Evolutionary conservation across 2,888 invertebrate genomes (phyloP), one percentile per base, ranked within the genome.

Genomic region (Drosophila mercatorum): DNA sequence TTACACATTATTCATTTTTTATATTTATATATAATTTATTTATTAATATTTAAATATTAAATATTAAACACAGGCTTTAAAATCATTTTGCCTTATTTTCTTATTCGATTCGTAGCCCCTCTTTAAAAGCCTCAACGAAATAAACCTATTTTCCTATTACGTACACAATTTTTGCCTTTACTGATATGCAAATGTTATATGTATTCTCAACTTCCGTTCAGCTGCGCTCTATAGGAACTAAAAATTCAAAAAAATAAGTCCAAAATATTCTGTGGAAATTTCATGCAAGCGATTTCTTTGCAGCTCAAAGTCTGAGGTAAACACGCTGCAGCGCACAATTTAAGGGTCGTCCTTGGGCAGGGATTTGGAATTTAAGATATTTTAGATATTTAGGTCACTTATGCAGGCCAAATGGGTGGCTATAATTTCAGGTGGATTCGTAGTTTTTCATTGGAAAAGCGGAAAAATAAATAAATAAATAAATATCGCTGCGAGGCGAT

Each of bases 381-480:
- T 46, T 28, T 11, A 38, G 38, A 49, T 41, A 69, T 69, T 47
- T 69, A 53, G 51, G 58, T 69, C 69, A 69, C 41, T 22, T 59
- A 38, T 56, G 41, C 47, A 44, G 40, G 46, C 26, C 55, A 49
- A 17, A 17, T 40, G 34, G 41, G 43, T 46, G 65, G 7, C 68
- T 56, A 55, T 68, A 68, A 68, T 58, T 68, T 68, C 46, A 68
- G 68, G 51, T 68, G 68, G 41, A 68, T n/a, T 51, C 66, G 46
- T 66, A 46, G 66, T 70, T 44, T 69, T 34, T 57, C 68, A 74
- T 66, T 74, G 63, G 46, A 14, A 62, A 61, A 81, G 57, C 62
- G n/a, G 49, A 64, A 47, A 40, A 59, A 49, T 40, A 59, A 73
- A 81, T 83, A 68, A 79, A 79, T 87, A 79, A 79, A 79, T 87